Base-by-base conservation (phyloP, 2,797 vertebrate species). In the Erpetoichthys calabaricus region DNA sequence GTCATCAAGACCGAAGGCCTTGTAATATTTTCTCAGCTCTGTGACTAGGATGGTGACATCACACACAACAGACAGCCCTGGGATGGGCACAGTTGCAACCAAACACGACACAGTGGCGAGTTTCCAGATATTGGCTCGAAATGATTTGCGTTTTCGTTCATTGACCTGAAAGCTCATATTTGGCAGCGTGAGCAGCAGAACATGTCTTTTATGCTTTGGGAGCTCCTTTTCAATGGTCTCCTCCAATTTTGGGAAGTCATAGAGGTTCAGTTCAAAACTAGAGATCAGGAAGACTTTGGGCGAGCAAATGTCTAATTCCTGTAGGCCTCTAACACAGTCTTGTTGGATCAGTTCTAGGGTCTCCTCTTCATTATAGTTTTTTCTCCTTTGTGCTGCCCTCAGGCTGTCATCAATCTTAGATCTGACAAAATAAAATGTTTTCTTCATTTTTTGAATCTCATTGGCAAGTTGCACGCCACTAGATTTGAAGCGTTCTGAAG, bases 401-500 rank as follows among this genome's bases (percentile, higher is more conserved):
- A 84, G 45, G 46, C 77, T 69, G 4, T 76, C 59, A 8, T 88
- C 85, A 42, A 83, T 74, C 67, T 87, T 87, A 64, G 76, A 75
- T 56, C 83, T 76, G 56, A 85, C 70, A 45, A 88, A 87, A 67
- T 85, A 87, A 64, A 86, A 81, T 53, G 59, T 75, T 60, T 81
- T 85, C n/a, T 64, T 65, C 62, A 77, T 79, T 51, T 66, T 73
- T 47, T 70, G 57, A 45, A 89, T 78, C 64, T 81, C 80, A 0
- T 53, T 3, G 45, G 84, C 83, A 42, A 89, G 71, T 56, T 67
- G 69, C 1, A 69, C 65, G 42, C 85, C 74, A 59, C 80, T 74
- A 45, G 81, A 71, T 57, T 62, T 76, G 59, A 85, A 84, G 56
- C 82, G 60, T 8, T 65, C 68, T 0, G 9, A 58, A 44, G 67